Evolutionary conservation across 2,888 invertebrate genomes (phyloP).

Genomic region (Mythimna loreyi): DNA sequence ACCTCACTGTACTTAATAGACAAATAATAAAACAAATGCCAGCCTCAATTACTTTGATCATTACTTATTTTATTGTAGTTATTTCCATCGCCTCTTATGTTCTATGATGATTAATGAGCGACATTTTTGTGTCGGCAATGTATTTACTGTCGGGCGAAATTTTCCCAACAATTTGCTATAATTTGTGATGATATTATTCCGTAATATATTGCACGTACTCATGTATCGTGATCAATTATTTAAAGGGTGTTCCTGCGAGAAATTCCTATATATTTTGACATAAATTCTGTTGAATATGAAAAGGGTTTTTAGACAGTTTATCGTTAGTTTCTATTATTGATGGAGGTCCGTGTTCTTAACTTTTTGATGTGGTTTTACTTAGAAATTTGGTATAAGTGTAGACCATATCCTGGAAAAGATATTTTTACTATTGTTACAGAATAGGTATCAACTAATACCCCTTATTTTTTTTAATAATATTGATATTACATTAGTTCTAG

Average conservation of each 20-base stretch:
- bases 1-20: slow-evolving; percentile 30
- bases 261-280: slow-evolving; percentile 21
- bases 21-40: slow-evolving; percentile 53
- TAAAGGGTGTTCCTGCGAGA: slow-evolving; percentile 36
- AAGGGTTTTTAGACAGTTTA: background rate
- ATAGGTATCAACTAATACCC: too few species aligned
- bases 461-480: too few species aligned
- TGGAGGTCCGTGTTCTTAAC: background rate
- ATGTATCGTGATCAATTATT: slow-evolving; percentile 45
- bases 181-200: slow-evolving; percentile 46
- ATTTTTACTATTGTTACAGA: too few species aligned
- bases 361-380: background rate
- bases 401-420: too few species aligned
- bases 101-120: slow-evolving; percentile 60
- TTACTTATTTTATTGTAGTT: slow-evolving; percentile 41
- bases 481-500: too few species aligned
- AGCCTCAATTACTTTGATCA: slow-evolving; percentile 26
- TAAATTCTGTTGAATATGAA: slow-evolving; percentile 4
- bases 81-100: slow-evolving; percentile 38
- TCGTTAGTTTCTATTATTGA: background rate
- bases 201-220: slow-evolving; percentile 16
- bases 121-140: slow-evolving; percentile 49
- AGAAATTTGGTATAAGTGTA: too few species aligned
- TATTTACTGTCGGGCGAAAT: slow-evolving; percentile 50
- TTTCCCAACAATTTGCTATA: slow-evolving; percentile 55